phyloP scores from a whole-genome alignment of 2,797 vertebrate species.

The Clarias fuscus region DNA sequence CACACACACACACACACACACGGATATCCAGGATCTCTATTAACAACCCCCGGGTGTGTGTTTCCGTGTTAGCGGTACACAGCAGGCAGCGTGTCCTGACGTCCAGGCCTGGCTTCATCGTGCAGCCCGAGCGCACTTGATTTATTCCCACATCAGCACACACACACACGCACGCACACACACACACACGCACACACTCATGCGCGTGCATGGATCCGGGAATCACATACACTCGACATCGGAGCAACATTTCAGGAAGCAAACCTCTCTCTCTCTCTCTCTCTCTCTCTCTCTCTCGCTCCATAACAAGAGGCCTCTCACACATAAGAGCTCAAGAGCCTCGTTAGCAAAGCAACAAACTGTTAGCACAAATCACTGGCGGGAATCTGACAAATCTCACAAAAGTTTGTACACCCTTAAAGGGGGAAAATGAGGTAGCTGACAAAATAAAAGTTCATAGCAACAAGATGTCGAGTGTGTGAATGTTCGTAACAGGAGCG shows the following conservation, averaged over 20 bases:
- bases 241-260: neutral
- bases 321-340: too few species aligned
- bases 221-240: conserved; percentile 33
- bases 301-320: too few species aligned
- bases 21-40: conserved; percentile 25
- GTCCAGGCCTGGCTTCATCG: conserved; percentile 3
- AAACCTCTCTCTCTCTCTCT: neutral
- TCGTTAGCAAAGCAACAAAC: neutral
- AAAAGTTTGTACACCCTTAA: neutral
- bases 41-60: neutral
- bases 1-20: neutral
- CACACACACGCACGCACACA: too few species aligned
- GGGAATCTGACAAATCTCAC: too few species aligned
- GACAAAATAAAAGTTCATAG: neutral
- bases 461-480: neutral
- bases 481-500: neutral
- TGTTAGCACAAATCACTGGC: neutral
- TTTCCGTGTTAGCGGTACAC: neutral
- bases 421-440: neutral
- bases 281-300: too few species aligned
- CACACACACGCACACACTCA: neutral
- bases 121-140: conserved; percentile 26
- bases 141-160: conserved; percentile 45
- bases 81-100: neutral
- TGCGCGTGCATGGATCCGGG: conserved; percentile 1